A percentile compares a stretch with the other conserved stretches of the same genome.
Conservation (phyloP, 2,797 vertebrate species). For the Rhinella marina region DNA sequence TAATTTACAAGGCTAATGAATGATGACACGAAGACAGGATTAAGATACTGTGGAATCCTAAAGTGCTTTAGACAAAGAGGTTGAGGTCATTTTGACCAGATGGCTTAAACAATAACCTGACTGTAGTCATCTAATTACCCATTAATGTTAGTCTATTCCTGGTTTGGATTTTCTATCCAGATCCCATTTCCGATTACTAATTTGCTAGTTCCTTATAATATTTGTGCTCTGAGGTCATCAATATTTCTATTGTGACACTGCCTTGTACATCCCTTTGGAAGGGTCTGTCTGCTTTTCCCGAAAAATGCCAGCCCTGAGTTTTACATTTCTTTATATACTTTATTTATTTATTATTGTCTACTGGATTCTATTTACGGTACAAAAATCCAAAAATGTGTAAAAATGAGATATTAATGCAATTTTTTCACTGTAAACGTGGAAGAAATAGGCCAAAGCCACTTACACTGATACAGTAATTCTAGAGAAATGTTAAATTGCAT, state of each 20-base stretch:
- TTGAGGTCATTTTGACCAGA: constrained; percentile 44
- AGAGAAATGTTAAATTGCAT: no score
- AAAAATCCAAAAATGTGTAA: neutral
- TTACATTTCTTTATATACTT: neutral
- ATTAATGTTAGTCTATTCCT: constrained; percentile 42
- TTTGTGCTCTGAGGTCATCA: constrained; percentile 26
- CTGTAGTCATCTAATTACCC: constrained; percentile 44
- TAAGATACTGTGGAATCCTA: constrained; percentile 33
- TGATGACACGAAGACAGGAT: constrained; percentile 42
- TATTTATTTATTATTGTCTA: neutral
- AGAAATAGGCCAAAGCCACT: neutral
- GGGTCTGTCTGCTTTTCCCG: neutral
- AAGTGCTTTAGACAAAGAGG: constrained; percentile 36
- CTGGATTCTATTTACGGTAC: neutral
- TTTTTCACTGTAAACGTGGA: neutral
- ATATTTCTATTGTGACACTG: neutral
- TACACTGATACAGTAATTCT: neutral
- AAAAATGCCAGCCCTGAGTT: neutral
- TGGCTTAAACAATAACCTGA: constrained; percentile 44
- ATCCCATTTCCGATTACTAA: constrained; percentile 29
- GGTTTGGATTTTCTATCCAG: constrained; percentile 27
- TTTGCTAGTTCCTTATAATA: constrained; percentile 26
- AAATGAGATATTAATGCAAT: neutral
- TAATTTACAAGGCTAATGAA: constrained; percentile 29
- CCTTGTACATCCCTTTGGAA: neutral